Evolutionary conservation across 1,140 invertebrate species (phyloP).

Genomic region (Rhyzopertha dominica): DNA sequence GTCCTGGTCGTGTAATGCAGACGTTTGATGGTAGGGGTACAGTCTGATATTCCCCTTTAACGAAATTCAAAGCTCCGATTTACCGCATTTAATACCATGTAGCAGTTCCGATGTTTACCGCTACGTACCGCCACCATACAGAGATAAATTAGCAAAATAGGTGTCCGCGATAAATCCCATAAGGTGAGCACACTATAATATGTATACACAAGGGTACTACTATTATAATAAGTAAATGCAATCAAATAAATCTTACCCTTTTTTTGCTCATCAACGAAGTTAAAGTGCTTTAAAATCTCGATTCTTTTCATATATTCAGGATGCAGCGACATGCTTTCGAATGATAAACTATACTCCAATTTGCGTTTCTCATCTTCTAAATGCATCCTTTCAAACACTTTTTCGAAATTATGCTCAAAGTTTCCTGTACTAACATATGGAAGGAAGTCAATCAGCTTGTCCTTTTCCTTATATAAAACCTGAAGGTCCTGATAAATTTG

Average conservation of each 20-base stretch:
- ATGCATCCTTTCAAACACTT: slow-evolving; percentile 66
- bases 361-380: slow-evolving; percentile 65
- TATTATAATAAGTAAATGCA: no score
- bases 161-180: no score
- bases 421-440: slow-evolving; percentile 50
- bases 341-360: slow-evolving; percentile 72
- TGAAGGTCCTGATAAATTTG: slow-evolving; percentile 29
- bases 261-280: slow-evolving; percentile 69
- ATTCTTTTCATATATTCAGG: slow-evolving; percentile 85
- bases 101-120: no score
- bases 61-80: no score
- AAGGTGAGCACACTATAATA: no score
- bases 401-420: slow-evolving; percentile 65
- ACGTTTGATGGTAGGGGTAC: no score
- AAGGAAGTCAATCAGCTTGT: slow-evolving; percentile 33
- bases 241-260: slow-evolving; percentile 59
- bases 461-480: slow-evolving; percentile 32
- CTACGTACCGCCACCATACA: no score
- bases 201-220: no score
- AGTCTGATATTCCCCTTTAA: no score
- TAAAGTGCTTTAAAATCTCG: slow-evolving; percentile 72
- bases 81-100: no score
- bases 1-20: no score
- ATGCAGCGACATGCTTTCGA: slow-evolving; percentile 78
- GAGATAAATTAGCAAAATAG: no score